phyloP scores from a whole-genome alignment of 2,113 vertebrate genomes.

The Pteruthius melanotis region DNA sequence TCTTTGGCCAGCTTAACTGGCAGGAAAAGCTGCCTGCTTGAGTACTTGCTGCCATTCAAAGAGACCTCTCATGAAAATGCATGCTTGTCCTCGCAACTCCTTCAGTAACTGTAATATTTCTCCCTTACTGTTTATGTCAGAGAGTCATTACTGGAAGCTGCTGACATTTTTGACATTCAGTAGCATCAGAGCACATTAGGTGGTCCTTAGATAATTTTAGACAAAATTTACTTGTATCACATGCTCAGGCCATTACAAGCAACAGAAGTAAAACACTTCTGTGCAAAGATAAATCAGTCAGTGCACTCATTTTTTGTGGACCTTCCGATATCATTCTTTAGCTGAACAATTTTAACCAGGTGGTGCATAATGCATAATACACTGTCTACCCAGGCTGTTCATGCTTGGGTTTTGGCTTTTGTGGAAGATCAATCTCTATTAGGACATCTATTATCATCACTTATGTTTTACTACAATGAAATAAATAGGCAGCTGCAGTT shows the following conservation, averaged over 20 bases:
- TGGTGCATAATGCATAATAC: neutral
- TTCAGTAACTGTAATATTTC: conserved; percentile 88
- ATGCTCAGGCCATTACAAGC: conserved; percentile 81
- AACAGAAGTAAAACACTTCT: conserved; percentile 74
- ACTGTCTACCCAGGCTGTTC: neutral
- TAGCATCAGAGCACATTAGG: conserved; percentile 86
- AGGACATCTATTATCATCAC: conserved; percentile 62
- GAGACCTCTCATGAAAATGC: conserved; percentile 84
- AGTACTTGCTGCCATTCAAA: conserved; percentile 81
- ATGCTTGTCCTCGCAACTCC: conserved; percentile 79
- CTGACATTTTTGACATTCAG: conserved; percentile 89
- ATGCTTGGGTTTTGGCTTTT: conserved; percentile 19
- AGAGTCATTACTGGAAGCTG: conserved; percentile 86
- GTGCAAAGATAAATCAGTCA: neutral
- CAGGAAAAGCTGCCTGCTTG: conserved; percentile 79
- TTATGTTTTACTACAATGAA: conserved; percentile 64
- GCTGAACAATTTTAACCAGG: neutral
- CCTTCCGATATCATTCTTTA: neutral
- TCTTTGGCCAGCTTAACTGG: conserved; percentile 72
- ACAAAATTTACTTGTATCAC: conserved; percentile 72
- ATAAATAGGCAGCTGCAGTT: conserved; percentile 65
- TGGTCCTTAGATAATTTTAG: conserved; percentile 89
- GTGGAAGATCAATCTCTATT: conserved; percentile 56
- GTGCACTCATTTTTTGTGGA: neutral
- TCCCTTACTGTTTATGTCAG: conserved; percentile 92